Evolutionary conservation across 2,888 invertebrate species (phyloP).

Genomic region (Athalia cordata): DNA sequence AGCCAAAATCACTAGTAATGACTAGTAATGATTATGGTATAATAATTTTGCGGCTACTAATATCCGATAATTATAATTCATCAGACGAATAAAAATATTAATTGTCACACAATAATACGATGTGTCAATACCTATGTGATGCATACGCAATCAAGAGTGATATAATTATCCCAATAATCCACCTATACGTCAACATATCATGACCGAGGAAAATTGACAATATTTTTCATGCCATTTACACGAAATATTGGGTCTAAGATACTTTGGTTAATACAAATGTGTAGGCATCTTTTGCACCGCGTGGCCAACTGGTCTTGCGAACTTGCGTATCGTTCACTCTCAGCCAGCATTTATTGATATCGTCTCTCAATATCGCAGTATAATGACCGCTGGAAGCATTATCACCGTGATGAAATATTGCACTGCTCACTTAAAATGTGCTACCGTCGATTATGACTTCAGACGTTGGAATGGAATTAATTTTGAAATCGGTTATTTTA

Average conservation of each 20-base stretch:
- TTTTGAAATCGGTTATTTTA: constrained; percentile 30
- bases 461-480: constrained; percentile 36
- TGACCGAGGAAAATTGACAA: too few species aligned
- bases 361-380: constrained; percentile 35
- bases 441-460: background rate
- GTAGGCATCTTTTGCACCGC: constrained; percentile 39
- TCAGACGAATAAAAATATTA: too few species aligned
- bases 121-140: too few species aligned
- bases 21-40: too few species aligned
- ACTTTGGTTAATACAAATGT: constrained; percentile 22
- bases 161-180: too few species aligned
- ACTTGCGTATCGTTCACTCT: constrained; percentile 31
- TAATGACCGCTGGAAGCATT: constrained; percentile 31
- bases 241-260: background rate
- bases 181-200: too few species aligned
- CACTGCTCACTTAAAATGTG: constrained; percentile 23
- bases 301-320: constrained; percentile 40
- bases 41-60: too few species aligned
- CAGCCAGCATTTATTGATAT: background rate
- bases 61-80: too few species aligned
- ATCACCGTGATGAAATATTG: constrained; percentile 44
- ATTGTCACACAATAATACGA: too few species aligned
- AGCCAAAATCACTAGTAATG: too few species aligned
- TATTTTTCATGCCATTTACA: too few species aligned
- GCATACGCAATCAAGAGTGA: too few species aligned